Base-by-base conservation (phyloP, 2,113 vertebrate genomes). In the Ceyx melanurus region DNA sequence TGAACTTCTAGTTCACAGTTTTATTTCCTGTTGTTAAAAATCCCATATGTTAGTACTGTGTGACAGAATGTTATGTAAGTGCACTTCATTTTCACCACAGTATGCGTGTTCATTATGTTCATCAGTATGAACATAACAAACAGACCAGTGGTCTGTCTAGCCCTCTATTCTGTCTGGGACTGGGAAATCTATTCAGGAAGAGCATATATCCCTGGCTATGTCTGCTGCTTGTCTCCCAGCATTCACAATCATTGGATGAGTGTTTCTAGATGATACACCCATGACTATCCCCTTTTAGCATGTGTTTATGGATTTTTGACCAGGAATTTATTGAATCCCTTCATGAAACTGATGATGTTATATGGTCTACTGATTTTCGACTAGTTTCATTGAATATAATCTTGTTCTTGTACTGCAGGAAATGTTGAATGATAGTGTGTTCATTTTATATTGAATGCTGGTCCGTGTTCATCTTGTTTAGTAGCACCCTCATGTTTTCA, bases 11-110 rank as follows among this genome's bases (percentile, higher is more conserved):
- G n/a, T 16, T 82, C 15, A 78, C 10, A 33, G 28, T 15, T 75
- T 9, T 37, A 19, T 42, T 89, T 84, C 65, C 51, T 74, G 11
- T 66, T 81, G 60, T 61, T 78, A 84, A 40, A 73, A 84, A 45
- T 1, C 1, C 6, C 37, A 4, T 13, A 0, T 40, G 13, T 48
- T 48, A 35, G 13, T 87, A 43, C 19, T 15, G 12, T 6, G 11
- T 42, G 33, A 40, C 21, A 72, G 33, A 84, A 26, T 12, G 33
- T 6, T 3, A 4, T 53, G 21, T 20, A 67, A n/a, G 48, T 45
- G 13, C n/a, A 42, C 14, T 58, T 54, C 43, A 64, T 33, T 33
- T 71, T 23, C 40, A 42, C 31, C 74, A 33, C 43, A 51, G 22
- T 2, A 0, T 4, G 2, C 17, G 4, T 31, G 15, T 40, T 48